A percentile compares a stretch with the other conserved stretches of the same genome.
Conservation (phyloP, 2,113 vertebrate genomes). For the Rhabdomys dilectus region DNA sequence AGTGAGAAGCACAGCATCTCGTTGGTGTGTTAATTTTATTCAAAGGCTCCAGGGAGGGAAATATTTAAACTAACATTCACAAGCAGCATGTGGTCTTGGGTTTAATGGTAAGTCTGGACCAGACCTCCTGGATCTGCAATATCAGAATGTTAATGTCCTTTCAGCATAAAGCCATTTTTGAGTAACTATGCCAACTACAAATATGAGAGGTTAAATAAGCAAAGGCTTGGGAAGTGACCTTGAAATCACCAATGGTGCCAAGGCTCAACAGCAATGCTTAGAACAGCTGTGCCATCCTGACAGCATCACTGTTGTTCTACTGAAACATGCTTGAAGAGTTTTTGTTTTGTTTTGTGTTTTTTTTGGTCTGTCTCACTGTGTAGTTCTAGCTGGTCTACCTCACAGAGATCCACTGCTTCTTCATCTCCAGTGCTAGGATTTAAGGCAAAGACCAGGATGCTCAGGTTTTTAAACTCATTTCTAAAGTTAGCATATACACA, state of each 20-base stretch:
- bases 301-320: not conserved
- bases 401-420: not conserved
- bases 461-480: not conserved
- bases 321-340: not conserved
- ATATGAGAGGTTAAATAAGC: constrained; percentile 24
- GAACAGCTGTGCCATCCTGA: not conserved
- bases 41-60: not conserved
- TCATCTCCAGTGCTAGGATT: not conserved
- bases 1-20: not conserved
- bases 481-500: not conserved
- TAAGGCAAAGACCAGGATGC: not conserved
- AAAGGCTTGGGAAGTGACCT: not conserved
- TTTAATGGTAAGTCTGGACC: not conserved
- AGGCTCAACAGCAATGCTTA: not conserved
- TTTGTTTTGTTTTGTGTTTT: not conserved
- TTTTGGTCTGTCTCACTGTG: not conserved
- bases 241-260: not conserved
- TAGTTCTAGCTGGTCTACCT: not conserved
- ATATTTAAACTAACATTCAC: not conserved
- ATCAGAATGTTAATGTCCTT: constrained; percentile 6
- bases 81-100: not conserved
- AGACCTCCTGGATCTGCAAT: not conserved
- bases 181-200: constrained; percentile 24
- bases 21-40: not conserved
- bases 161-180: not conserved